A percentile compares a stretch with the other conserved stretches of the same genome.
Evolutionary conservation across 1,140 invertebrate species (phyloP).

Genomic region (Streblospio benedicti): DNA sequence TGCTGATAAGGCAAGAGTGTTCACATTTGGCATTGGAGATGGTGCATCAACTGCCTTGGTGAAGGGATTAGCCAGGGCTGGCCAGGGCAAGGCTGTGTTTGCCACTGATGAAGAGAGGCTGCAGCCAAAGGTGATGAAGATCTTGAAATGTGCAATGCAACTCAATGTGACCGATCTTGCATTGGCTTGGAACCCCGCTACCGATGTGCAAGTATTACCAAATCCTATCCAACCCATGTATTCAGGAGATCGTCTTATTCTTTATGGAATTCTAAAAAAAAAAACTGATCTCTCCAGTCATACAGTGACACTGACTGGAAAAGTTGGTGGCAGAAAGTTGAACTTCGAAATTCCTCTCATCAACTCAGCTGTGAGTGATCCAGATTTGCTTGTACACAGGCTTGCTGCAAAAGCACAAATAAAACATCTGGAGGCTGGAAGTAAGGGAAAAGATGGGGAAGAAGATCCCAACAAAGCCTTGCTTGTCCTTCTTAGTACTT

Average conservation of each 20-base stretch:
- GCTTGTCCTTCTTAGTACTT: constrained; percentile 9
- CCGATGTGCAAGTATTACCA: constrained; percentile 6
- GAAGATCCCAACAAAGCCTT: constrained; percentile 1
- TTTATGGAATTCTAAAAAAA: constrained; percentile 17
- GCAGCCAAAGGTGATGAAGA: constrained; percentile 23
- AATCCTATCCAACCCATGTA: constrained; percentile 20
- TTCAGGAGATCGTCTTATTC: constrained; percentile 17
- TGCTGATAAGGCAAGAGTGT: constrained; percentile 33
- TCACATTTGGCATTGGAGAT: constrained; percentile 41
- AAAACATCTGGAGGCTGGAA: neutral
- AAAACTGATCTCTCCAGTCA: neutral
- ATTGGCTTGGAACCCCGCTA: constrained; percentile 20
- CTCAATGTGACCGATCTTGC: constrained; percentile 31
- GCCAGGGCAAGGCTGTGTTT: constrained; percentile 38
- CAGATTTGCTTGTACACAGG: constrained; percentile 2
- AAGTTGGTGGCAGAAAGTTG: neutral
- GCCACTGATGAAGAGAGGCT: constrained; percentile 36
- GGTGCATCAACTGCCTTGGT: constrained; percentile 41
- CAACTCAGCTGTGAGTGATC: neutral
- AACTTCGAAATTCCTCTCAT: neutral
- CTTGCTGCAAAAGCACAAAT: constrained; percentile 7
- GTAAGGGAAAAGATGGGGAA: neutral
- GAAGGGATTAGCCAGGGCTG: constrained; percentile 41
- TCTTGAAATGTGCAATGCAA: constrained; percentile 42
- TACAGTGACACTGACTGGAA: neutral